These are phyloP conservation scores for Oreonectes daqikongensis DNA, from an alignment of 2,797 vertebrate genomes.

Conservation along the genomic window DNA sequence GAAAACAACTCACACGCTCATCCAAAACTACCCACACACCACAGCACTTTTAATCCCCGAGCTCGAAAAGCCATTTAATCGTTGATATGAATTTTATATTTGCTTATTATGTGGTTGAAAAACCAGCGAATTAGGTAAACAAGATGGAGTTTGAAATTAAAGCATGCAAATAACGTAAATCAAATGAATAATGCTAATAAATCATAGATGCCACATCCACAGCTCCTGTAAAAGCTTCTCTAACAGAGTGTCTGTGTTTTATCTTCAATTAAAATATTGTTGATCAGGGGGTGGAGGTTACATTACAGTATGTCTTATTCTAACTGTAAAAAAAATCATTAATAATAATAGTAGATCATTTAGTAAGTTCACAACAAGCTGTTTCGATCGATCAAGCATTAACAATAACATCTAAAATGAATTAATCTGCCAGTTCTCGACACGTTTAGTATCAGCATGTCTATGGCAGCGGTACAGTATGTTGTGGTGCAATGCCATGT, in stretches of 20 bases:
- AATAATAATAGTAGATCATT: too few relatives aligned
- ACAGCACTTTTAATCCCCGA: not conserved
- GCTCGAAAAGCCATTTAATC: not conserved
- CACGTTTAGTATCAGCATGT: not conserved
- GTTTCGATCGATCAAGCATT: too few relatives aligned
- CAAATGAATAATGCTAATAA: not conserved
- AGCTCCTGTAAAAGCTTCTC: not conserved
- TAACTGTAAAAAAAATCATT: too few relatives aligned
- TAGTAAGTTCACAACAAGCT: too few relatives aligned
- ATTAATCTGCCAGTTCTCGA: not conserved
- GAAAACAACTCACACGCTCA: not conserved
- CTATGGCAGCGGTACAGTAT: too few relatives aligned
- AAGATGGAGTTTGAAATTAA: not conserved
- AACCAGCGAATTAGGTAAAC: constrained; percentile 23
- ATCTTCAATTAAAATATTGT: too few relatives aligned
- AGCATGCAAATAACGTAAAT: not conserved
- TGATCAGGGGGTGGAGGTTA: too few relatives aligned
- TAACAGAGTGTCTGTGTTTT: not conserved
- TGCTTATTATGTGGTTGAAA: not conserved
- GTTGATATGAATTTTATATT: not conserved
- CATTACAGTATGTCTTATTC: too few relatives aligned
- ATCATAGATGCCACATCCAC: not conserved
- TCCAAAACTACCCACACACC: not conserved
- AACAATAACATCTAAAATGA: not conserved
- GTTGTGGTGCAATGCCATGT: constrained; percentile 33